Conservation (phyloP, 2,113 vertebrate species). For the Burhinus oedicnemus region DNA sequence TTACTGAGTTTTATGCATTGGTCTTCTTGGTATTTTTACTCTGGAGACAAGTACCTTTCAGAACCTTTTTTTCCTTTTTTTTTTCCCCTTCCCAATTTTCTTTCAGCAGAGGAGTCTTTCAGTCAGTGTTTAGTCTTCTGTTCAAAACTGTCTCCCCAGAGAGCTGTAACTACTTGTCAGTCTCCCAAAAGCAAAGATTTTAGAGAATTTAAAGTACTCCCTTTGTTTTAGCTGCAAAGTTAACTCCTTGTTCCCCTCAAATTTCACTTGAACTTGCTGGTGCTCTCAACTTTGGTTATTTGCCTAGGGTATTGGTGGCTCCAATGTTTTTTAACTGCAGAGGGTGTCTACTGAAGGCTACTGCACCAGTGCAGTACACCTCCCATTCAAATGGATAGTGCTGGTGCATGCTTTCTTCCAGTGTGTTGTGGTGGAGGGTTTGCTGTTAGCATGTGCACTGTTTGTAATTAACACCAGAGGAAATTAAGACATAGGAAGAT, state of each 20-base stretch:
- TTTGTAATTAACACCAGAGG: not conserved
- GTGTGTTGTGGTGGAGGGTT: not conserved
- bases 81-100: not conserved
- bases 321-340: not conserved
- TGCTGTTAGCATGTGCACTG: accelerated
- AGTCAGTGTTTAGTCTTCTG: not conserved
- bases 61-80: not conserved
- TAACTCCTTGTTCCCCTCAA: not conserved
- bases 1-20: not conserved
- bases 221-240: not conserved
- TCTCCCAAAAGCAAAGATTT: not conserved
- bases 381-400: not conserved
- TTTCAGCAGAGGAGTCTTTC: not conserved
- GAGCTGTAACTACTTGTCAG: not conserved
- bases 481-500: not conserved
- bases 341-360: not conserved
- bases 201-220: not conserved
- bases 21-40: not conserved
- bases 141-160: not conserved
- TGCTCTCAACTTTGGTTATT: not conserved
- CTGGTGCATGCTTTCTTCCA: not conserved
- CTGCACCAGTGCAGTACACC: accelerated
- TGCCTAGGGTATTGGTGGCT: not conserved
- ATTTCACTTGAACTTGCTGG: not conserved
- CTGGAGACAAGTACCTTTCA: not conserved